These are phyloP conservation scores for Apodemus agrarius DNA, from an alignment of 2,797 vertebrate species.

Conservation along the genomic window DNA sequence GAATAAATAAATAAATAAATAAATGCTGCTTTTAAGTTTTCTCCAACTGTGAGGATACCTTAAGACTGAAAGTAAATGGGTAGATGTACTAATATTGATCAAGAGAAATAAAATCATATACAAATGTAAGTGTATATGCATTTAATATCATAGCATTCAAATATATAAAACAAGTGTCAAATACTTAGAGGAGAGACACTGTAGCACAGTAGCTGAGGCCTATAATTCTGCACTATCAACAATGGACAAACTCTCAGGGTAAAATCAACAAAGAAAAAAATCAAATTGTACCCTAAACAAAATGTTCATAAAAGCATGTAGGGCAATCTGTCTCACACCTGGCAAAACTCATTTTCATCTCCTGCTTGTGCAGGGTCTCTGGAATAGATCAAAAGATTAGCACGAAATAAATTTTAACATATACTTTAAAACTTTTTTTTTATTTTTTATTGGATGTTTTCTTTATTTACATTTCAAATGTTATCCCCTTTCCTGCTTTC, in stretches of 20 bases:
- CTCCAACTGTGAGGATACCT: neutral
- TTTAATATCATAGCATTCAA: neutral
- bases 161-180: neutral
- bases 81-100: neutral
- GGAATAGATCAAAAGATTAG: neutral
- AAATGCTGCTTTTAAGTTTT: neutral
- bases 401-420: neutral
- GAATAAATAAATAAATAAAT: too few species aligned
- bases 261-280: neutral
- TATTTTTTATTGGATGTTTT: too few species aligned
- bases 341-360: neutral
- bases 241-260: neutral
- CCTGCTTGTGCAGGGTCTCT: neutral
- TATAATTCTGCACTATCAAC: neutral
- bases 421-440: neutral
- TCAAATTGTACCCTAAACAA: neutral
- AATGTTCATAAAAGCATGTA: neutral
- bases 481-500: too few species aligned
- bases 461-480: too few species aligned
- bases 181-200: neutral
- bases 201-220: neutral
- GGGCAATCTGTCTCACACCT: neutral
- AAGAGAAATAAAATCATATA: neutral
- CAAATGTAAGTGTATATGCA: neutral
- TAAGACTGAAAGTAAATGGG: neutral